Evolutionary conservation across 2,888 invertebrate genomes (phyloP), one percentile per base, ranked within the genome.

Genomic region (Pseudeuparius sepicola): DNA sequence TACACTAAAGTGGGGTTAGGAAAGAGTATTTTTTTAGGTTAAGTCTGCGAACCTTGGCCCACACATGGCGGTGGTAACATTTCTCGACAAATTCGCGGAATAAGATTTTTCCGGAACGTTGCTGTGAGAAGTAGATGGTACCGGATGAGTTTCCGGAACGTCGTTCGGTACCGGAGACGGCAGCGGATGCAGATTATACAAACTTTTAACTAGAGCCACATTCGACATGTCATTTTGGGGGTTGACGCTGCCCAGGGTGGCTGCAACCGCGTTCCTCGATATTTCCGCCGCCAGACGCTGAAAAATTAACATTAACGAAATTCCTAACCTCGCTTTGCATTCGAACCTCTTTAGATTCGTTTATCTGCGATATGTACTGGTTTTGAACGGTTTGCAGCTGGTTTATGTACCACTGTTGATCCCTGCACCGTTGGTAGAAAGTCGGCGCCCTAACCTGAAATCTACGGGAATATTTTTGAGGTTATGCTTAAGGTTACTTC

Each of bases 371-470:
- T 15, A 80, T 67, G 51, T 85, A 79, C 54, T 87, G 85, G 53
- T 78, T 77, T 60, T 88, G 87, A 49, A 82, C 72, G 7, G 78
- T 74, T 47, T 86, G 73, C 40, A 92, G 65, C 59, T 89, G 88
- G 56, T 78, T 79, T 46, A 90, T 89, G 59, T 85, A 87, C 86
- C 87, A 88, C 59, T 89, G 86, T 56, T 89, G 89, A 63, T 93
- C 93, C 42, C 90, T 74, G 57, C 89, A 89, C 36, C 88, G 81
- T 61, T 93, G 92, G 62, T 84, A 90, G 65, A 88, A 93, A 27
- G 90, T 92, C 4, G 92, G 90, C 16, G 92, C 85, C 17, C 93
- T 75, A 14, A 93, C 92, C 71, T 89, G 86, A 64, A 89, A 89
- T 54, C 83, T 80, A 17, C 6, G 30, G 10, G 27, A 15, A 14